Evolutionary conservation across 2,888 invertebrate genomes (phyloP), one percentile per base, ranked within the genome.

Genomic region (Parasteatoda lunata): DNA sequence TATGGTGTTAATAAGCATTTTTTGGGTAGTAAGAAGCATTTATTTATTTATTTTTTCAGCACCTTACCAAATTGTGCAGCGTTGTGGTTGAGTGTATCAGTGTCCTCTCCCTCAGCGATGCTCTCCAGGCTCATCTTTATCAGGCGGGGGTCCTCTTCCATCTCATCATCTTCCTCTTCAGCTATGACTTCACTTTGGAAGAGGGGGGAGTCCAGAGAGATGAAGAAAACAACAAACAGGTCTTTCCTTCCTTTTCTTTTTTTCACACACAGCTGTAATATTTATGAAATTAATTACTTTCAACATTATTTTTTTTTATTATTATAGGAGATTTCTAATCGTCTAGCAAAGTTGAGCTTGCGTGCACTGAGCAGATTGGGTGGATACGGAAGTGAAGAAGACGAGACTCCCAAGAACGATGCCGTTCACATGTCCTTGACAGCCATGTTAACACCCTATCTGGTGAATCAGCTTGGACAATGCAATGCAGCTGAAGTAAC

Each of bases 141-240:
- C 95, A 95, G 89, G 95, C 96, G 1, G 99, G 98, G 8, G 96
- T 96, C 0, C 92, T 99, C 4, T 99, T 97, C 96, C 97, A 98
- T 90, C 93, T 99, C 77, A 92, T 99, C 65, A 94, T 96, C 0
- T 96, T 96, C 90, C 95, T 97, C 92, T 97, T 99, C 92, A 95
- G 95, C 88, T 99, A 98, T 92, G 99, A 99, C 93, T 99, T 96
- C 92, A 99, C 99, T 5, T 93, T 99, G 90, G 96, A 98, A 84
- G 99, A 99, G 93, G 97, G 98, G 77, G 99, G 98, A 0, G 96
- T 98, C 0, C 96, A 97, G 90, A 94, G 95, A 48, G 95, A 94
- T 90, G 96, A 96, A 90, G 95, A 96, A 77, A 94, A 95, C 4
- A 98, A 98, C 92, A 96, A 96, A 91, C 95, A 95, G 91, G 92